Conservation (phyloP, 92 coral and sea anemone species). For the Plumapathes pennacea region DNA sequence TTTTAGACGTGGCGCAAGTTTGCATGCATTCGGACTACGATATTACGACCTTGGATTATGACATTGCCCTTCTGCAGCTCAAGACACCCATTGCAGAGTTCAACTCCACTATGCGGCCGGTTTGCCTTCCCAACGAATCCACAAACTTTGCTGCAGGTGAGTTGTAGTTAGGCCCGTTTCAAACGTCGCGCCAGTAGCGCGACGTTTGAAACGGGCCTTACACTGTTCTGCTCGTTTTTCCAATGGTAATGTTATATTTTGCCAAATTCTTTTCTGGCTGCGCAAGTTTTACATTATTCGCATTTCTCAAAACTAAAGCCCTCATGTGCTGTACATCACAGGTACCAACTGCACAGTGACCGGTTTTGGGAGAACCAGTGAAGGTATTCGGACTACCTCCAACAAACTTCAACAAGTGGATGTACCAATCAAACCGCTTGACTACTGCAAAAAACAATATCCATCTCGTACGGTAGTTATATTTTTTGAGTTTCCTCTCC, state of each 20-base stretch:
- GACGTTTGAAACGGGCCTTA: too few species aligned
- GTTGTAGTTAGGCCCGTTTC: too few species aligned
- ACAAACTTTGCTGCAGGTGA: slow-evolving; percentile 26
- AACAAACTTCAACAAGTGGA: slow-evolving; percentile 63
- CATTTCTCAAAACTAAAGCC: too few species aligned
- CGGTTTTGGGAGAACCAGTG: slow-evolving; percentile 56
- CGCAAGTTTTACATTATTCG: too few species aligned
- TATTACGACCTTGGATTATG: slow-evolving; percentile 51
- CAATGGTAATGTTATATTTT: too few species aligned
- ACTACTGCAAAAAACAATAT: slow-evolving; percentile 55
- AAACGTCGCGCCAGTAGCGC: too few species aligned
- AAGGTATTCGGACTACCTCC: slow-evolving; percentile 35
- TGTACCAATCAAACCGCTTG: slow-evolving; percentile 43
- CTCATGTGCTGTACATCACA: too few species aligned
- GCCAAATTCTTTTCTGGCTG: too few species aligned
- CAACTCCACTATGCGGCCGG: slow-evolving; percentile 61
- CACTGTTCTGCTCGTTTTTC: too few species aligned
- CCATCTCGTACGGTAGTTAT: slow-evolving; percentile 16
- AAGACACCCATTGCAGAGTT: slow-evolving; percentile 42
- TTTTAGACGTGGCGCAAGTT: slow-evolving; percentile 62
- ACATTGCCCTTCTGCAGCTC: slow-evolving; percentile 65
- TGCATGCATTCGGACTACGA: slow-evolving; percentile 72
- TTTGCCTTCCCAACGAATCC: slow-evolving; percentile 50
- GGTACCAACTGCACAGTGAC: slow-evolving; percentile 61
- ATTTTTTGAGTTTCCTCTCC: too few species aligned